Evolutionary conservation across 1,140 invertebrate species (phyloP).

Genomic region (Epicauta chinensis): DNA sequence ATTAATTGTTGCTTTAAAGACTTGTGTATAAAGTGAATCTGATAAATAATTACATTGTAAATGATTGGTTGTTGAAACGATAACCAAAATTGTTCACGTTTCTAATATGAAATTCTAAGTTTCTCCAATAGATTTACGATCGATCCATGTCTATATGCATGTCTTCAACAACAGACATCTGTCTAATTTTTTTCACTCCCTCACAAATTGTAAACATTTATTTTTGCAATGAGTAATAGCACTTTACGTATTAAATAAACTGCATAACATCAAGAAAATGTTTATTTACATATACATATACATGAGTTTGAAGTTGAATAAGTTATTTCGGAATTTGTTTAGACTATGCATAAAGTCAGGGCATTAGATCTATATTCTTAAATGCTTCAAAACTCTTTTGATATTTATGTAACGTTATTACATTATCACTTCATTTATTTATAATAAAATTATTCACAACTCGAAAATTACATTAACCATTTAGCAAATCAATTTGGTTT

Average conservation of each 20-base stretch:
- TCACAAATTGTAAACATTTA: constrained; percentile 8
- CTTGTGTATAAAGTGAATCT: no score
- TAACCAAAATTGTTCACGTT: no score
- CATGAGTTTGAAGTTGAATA: constrained; percentile 1
- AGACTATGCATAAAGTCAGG: neutral
- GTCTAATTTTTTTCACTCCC: neutral
- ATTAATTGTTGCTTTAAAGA: no score
- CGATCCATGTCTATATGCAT: no score
- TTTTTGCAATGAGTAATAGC: constrained; percentile 15
- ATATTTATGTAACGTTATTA: neutral
- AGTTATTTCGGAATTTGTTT: constrained; percentile 7
- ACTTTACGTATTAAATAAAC: constrained; percentile 8
- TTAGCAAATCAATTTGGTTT: no score
- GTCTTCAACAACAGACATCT: constrained; percentile 10
- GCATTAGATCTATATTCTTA: neutral
- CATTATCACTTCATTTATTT: neutral
- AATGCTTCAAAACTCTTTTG: neutral
- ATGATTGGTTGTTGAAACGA: no score
- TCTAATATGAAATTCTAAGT: neutral
- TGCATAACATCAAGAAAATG: constrained; percentile 5
- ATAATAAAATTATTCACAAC: neutral
- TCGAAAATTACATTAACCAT: no score
- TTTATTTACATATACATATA: constrained; percentile 4
- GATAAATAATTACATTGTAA: no score
- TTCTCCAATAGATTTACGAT: neutral